Evolutionary conservation across 2,888 invertebrate genomes (phyloP).

Genomic region (Aleiodes testaceus): DNA sequence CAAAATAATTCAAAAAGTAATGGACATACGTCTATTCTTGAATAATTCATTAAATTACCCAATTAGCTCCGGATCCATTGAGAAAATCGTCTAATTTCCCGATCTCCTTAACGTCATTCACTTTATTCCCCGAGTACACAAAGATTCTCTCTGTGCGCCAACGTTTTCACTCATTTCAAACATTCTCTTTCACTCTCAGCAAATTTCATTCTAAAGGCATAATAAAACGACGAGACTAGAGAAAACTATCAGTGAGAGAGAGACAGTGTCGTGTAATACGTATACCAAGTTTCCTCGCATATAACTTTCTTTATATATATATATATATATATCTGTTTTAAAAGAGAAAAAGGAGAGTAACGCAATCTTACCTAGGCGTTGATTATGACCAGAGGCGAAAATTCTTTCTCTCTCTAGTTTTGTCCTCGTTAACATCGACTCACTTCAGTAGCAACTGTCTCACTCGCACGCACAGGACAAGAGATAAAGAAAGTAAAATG

Average conservation of each 20-base stretch:
- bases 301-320: not conserved
- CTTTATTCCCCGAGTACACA: not conserved
- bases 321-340: not conserved
- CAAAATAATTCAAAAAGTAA: no score
- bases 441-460: not conserved
- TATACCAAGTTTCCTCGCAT: constrained; percentile 5
- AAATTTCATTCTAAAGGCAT: constrained; percentile 23
- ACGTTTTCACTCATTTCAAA: constrained; percentile 15
- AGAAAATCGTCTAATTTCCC: constrained; percentile 12
- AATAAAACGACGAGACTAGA: constrained; percentile 10
- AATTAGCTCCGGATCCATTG: constrained; percentile 8
- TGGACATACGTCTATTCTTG: no score
- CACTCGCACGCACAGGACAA: not conserved
- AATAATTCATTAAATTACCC: no score
- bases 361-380: constrained; percentile 59
- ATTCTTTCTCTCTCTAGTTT: not conserved
- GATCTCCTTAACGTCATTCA: constrained; percentile 1
- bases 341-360: constrained; percentile 50
- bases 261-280: constrained; percentile 16
- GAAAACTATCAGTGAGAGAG: constrained; percentile 24
- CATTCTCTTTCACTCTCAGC: not conserved
- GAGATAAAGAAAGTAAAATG: constrained; percentile 21
- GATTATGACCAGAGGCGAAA: constrained; percentile 60
- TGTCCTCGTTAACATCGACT: not conserved
- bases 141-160: not conserved